Conservation (phyloP, 2,888 invertebrate genomes). For the Dicyrtomina minuta region DNA sequence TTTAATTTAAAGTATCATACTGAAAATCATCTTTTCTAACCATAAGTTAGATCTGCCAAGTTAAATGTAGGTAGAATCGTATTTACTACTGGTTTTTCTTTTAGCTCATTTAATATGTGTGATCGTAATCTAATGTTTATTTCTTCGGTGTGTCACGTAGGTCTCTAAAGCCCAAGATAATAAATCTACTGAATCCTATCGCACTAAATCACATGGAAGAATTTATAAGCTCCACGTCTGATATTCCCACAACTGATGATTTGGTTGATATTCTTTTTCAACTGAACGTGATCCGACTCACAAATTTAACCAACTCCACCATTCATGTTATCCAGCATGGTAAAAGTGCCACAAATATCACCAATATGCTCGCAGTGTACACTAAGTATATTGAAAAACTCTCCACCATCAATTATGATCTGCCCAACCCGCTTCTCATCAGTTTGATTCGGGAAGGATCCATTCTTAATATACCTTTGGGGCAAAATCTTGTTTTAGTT, state of each 20-base stretch:
- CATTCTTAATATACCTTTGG: conserved; percentile 13
- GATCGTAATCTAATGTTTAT: background rate
- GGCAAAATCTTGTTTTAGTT: conserved; percentile 30
- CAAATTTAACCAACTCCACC: conserved; percentile 30
- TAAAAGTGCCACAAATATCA: no score
- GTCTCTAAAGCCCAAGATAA: conserved; percentile 28
- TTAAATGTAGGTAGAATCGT: no score
- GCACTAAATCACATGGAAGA: conserved; percentile 36
- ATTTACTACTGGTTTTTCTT: no score
- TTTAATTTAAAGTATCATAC: background rate
- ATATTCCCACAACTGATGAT: conserved; percentile 30
- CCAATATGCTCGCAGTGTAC: conserved; percentile 28
- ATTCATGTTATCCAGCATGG: conserved; percentile 23
- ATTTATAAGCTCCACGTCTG: conserved; percentile 25
- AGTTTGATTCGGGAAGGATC: conserved; percentile 22
- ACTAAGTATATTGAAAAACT: conserved; percentile 29
- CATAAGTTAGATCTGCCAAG: no score
- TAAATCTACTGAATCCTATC: conserved; percentile 40
- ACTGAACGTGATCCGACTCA: conserved; percentile 36
- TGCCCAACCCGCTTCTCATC: conserved; percentile 25
- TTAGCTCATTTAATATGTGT: background rate
- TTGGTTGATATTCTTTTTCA: conserved; percentile 34
- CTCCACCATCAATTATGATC: conserved; percentile 13
- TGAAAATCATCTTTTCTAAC: background rate
- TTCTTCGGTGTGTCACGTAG: background rate